Conservation (phyloP, 1,140 invertebrate species). For the Diprion similis region DNA sequence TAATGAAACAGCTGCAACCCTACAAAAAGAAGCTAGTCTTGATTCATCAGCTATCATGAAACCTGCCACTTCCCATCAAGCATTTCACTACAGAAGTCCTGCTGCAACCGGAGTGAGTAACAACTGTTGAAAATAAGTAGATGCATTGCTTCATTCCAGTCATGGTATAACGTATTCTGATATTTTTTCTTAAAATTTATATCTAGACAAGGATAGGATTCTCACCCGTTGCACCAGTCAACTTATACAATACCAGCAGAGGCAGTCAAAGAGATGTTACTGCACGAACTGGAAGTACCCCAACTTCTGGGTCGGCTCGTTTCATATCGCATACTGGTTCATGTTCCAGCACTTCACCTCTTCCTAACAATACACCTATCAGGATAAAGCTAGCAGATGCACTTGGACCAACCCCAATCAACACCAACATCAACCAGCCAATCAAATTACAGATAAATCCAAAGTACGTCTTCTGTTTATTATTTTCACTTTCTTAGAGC, state of each 20-base stretch:
- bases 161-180: neutral
- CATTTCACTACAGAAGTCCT: constrained; percentile 66
- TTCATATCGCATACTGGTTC: constrained; percentile 49
- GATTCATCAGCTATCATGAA: constrained; percentile 57
- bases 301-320: constrained; percentile 46
- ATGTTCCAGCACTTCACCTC: constrained; percentile 37
- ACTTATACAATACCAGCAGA: constrained; percentile 53
- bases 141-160: neutral
- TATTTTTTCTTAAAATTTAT: neutral
- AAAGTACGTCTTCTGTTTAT: constrained; percentile 41
- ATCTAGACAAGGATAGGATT: constrained; percentile 47
- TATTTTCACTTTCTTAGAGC: no score
- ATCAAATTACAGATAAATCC: constrained; percentile 57
- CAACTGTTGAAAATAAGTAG: neutral
- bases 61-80: constrained; percentile 61
- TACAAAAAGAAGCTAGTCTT: constrained; percentile 80
- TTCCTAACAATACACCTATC: constrained; percentile 39
- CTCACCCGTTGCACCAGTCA: constrained; percentile 55
- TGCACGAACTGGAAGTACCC: constrained; percentile 43
- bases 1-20: constrained; percentile 70
- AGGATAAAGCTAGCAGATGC: constrained; percentile 51
- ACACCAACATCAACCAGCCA: constrained; percentile 43
- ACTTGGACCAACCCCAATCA: constrained; percentile 44
- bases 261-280: constrained; percentile 34
- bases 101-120: constrained; percentile 50